These are phyloP conservation scores for Hyaena hyaena DNA, from an alignment of 2,113 vertebrate genomes.

Conservation along the genomic window DNA sequence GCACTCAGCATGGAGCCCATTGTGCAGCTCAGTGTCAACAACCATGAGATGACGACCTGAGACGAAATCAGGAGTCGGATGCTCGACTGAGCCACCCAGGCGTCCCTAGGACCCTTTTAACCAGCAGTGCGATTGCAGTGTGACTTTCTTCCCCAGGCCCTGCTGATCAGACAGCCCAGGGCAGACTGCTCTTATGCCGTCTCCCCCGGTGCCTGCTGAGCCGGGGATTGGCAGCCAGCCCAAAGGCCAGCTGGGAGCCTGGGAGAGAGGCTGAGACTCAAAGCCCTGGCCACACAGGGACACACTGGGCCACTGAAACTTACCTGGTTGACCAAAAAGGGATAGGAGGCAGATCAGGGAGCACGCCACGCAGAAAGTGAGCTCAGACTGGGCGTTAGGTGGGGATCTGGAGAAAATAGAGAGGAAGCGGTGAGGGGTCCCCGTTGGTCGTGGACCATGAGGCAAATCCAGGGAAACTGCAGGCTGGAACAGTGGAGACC, in stretches of 20 bases:
- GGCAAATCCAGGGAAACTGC: accelerated
- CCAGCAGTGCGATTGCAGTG: not conserved
- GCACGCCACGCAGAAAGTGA: not conserved
- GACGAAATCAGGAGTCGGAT: no score
- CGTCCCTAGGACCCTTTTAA: not conserved
- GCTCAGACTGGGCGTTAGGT: not conserved
- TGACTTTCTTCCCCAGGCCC: not conserved
- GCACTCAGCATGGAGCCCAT: no score
- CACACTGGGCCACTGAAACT: not conserved
- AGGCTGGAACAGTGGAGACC: not conserved
- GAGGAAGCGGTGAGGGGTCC: not conserved
- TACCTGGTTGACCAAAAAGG: not conserved
- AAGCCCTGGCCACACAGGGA: not conserved
- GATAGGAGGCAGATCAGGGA: not conserved
- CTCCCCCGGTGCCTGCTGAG: not conserved
- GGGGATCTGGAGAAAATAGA: not conserved
- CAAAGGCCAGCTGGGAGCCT: not conserved
- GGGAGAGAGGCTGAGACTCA: not conserved
- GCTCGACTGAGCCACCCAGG: no score
- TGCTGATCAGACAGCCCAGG: not conserved
- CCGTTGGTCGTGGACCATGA: accelerated
- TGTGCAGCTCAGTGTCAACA: no score
- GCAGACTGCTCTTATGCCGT: not conserved
- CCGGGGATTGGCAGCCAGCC: not conserved
- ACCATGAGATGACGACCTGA: no score